phyloP scores from a whole-genome alignment of 2,113 vertebrate genomes.

The Epinephelus cyanopodus region DNA sequence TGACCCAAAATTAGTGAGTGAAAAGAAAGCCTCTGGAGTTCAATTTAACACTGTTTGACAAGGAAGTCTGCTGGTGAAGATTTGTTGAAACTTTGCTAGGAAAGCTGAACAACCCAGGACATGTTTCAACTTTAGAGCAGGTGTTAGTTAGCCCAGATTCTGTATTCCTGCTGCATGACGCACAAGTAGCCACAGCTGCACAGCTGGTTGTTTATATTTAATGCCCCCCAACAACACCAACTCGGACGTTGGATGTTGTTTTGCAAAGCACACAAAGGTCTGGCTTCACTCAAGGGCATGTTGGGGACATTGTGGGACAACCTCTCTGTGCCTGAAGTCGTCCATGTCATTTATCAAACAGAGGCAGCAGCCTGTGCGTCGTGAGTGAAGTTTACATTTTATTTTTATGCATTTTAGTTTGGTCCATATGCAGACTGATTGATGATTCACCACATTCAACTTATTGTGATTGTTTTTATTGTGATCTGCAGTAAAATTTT shows the following conservation, averaged over 20 bases:
- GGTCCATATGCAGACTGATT: too few species aligned
- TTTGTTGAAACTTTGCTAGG: not conserved
- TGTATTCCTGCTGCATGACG: conserved; percentile 14
- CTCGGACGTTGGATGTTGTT: conserved; percentile 2
- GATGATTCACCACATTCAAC: too few species aligned
- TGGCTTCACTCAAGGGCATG: conserved; percentile 22
- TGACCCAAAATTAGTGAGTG: not conserved
- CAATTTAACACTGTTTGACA: not conserved
- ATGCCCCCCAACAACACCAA: conserved; percentile 40
- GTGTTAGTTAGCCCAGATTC: conserved; percentile 49
- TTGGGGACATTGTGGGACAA: conserved; percentile 12
- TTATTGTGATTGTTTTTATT: too few species aligned
- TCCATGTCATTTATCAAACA: conserved; percentile 37
- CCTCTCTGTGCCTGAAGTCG: conserved; percentile 14
- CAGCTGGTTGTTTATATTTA: conserved; percentile 58
- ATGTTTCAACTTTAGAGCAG: conserved; percentile 29
- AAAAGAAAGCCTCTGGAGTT: not conserved
- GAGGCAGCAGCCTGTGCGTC: conserved; percentile 9
- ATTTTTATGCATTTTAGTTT: not conserved
- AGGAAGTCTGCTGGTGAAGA: not conserved
- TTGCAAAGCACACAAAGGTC: conserved; percentile 35
- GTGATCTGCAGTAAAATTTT: too few species aligned
- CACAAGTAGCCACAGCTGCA: not conserved
- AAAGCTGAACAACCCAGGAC: conserved; percentile 15
- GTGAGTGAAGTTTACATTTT: not conserved